Percentiles rank a stretch among this genome's conserved stretches.
These are phyloP conservation scores for Arion vulgaris DNA, from an alignment of 1,140 invertebrate species.

Conservation along the genomic window DNA sequence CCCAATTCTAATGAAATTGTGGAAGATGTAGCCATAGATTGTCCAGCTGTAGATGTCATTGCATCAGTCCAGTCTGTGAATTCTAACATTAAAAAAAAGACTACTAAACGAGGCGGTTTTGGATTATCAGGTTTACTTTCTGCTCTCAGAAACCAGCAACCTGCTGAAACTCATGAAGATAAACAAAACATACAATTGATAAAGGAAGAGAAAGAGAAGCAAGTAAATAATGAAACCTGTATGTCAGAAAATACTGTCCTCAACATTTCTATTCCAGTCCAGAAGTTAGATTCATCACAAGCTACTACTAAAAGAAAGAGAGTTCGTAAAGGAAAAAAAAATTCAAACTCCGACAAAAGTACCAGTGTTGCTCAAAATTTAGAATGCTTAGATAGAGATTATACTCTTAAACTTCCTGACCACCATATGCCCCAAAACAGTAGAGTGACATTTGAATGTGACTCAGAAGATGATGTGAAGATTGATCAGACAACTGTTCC, in stretches of 20 bases:
- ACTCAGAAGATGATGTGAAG: neutral
- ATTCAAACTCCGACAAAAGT: neutral
- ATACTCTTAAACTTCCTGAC: neutral
- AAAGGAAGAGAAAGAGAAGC: neutral
- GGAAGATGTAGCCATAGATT: neutral
- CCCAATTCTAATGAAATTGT: neutral
- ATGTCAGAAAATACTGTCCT: neutral
- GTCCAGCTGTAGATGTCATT: neutral
- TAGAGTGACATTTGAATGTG: neutral
- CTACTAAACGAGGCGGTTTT: no score
- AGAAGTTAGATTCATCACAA: neutral
- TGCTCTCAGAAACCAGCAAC: neutral
- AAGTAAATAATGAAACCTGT: neutral
- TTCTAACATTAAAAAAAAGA: no score
- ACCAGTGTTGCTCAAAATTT: neutral
- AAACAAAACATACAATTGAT: neutral
- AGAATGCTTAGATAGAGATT: neutral
- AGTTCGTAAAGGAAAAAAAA: conserved; percentile 8
- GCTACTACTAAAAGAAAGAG: neutral
- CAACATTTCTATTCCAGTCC: neutral
- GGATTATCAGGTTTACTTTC: neutral
- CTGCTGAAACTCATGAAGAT: neutral
- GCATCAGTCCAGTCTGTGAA: no score
- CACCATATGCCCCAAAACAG: neutral
- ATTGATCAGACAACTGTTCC: neutral